Conservation (phyloP, 2,888 invertebrate species). For the Drosophila vallismaia region DNA sequence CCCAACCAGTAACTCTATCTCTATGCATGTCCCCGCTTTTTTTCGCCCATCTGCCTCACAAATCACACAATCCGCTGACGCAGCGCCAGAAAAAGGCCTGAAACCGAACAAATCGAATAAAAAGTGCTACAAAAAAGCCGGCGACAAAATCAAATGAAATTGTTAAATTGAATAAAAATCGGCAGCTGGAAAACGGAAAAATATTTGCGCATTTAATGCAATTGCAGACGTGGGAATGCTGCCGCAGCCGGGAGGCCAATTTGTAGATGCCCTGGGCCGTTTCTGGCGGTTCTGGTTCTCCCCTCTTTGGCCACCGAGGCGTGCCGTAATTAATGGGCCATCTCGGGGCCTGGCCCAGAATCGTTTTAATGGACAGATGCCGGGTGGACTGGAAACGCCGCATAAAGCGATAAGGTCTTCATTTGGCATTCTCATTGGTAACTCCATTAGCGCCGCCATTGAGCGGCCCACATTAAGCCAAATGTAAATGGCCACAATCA, state of each 20-base stretch:
- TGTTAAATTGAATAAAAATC: constrained; percentile 79
- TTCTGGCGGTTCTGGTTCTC: constrained; percentile 4
- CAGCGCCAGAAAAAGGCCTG: constrained; percentile 8
- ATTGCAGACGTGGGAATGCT: constrained; percentile 52
- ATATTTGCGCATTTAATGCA: constrained; percentile 76
- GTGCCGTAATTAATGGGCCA: constrained; percentile 66
- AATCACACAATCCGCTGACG: constrained; percentile 46
- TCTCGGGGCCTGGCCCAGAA: constrained; percentile 24
- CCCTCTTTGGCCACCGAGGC: constrained; percentile 26
- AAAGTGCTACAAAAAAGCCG: constrained; percentile 15
- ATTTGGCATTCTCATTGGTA: constrained; percentile 52
- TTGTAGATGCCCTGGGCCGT: constrained; percentile 38
- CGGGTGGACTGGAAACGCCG: constrained; percentile 24
- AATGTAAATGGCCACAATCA: constrained; percentile 49
- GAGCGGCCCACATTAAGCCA: constrained; percentile 47
- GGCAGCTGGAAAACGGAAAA: constrained; percentile 68
- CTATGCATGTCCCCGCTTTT: neutral
- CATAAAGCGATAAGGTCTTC: constrained; percentile 46
- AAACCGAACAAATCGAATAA: constrained; percentile 43
- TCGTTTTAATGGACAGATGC: constrained; percentile 55
- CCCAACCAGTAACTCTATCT: constrained; percentile 9
- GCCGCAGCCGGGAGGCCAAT: constrained; percentile 42
- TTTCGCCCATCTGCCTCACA: constrained; percentile 6
- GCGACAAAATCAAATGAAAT: constrained; percentile 72
- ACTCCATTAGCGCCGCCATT: constrained; percentile 54